Percentiles rank a stretch among this genome's conserved stretches.
These are phyloP conservation scores for Rhegmatorhina hoffmannsi DNA, from an alignment of 2,113 vertebrate genomes.

Conservation along the genomic window DNA sequence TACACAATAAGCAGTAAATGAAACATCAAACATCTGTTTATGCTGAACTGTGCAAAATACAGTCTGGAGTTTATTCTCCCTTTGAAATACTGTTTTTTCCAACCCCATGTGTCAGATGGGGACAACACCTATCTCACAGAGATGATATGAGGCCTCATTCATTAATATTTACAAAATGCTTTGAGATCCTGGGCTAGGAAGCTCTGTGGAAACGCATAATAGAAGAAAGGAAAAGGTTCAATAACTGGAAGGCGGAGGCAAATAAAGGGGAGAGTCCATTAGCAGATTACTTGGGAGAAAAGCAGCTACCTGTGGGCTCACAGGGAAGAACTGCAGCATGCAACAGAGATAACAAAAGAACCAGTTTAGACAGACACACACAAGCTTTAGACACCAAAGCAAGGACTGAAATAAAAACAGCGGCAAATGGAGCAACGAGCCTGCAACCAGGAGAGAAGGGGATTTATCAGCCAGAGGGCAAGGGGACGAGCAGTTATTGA, in stretches of 20 bases:
- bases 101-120: not conserved
- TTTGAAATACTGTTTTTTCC: not conserved
- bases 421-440: not conserved
- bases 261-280: slow-evolving; percentile 23
- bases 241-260: not conserved
- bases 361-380: slow-evolving; percentile 6
- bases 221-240: not conserved
- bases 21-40: not conserved
- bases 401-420: slow-evolving; percentile 22
- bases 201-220: slow-evolving; percentile 30
- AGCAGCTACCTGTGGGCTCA: slow-evolving; percentile 85
- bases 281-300: slow-evolving; percentile 34
- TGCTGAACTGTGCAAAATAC: not conserved
- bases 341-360: slow-evolving; percentile 62
- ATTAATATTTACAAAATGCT: slow-evolving; percentile 26
- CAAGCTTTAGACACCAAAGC: slow-evolving; percentile 6
- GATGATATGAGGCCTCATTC: not conserved
- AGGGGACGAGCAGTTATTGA: not conserved
- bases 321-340: slow-evolving; percentile 85
- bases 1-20: not conserved
- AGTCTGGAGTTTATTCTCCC: not conserved
- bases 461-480: not conserved
- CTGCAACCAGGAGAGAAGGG: not conserved
- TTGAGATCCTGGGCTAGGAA: slow-evolving; percentile 9
- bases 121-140: slow-evolving; percentile 8